phyloP scores from a whole-genome alignment of 2,113 vertebrate genomes.

The Microcebus tavaratra region DNA sequence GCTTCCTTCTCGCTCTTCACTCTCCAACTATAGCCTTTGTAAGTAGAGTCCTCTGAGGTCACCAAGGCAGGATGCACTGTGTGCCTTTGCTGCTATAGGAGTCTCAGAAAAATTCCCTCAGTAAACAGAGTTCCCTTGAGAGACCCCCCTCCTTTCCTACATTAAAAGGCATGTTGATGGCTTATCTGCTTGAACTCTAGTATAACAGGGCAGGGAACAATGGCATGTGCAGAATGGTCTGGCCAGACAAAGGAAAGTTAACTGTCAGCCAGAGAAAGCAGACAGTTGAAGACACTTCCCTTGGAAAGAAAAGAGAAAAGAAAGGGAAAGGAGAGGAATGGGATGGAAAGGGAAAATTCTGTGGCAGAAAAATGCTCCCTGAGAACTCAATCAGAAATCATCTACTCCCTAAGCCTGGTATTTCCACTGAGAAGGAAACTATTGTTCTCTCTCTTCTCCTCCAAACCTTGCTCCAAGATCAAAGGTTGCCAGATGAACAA shows the following conservation, averaged over 20 bases:
- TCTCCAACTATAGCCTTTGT: background rate
- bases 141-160: conserved; percentile 67
- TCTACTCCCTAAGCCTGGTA: background rate
- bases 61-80: conserved; percentile 68
- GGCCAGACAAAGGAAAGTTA: conserved; percentile 70
- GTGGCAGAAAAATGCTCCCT: background rate
- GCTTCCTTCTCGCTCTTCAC: background rate
- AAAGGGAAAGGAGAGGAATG: background rate
- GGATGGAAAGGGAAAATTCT: background rate
- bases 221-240: conserved; percentile 72
- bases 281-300: conserved; percentile 60
- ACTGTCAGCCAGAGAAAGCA: conserved; percentile 72
- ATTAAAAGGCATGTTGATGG: conserved; percentile 72
- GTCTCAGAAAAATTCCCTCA: conserved; percentile 72
- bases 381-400: background rate
- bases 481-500: background rate
- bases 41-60: conserved; percentile 54
- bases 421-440: conserved; percentile 20
- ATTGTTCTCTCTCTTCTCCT: background rate
- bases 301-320: conserved; percentile 41
- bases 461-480: background rate
- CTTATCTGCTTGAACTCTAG: conserved; percentile 79
- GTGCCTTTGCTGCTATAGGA: background rate
- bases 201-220: conserved; percentile 66
- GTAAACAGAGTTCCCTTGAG: conserved; percentile 79